Conservation (phyloP, 2,797 vertebrate species). For the Sebastes aleutianus region DNA sequence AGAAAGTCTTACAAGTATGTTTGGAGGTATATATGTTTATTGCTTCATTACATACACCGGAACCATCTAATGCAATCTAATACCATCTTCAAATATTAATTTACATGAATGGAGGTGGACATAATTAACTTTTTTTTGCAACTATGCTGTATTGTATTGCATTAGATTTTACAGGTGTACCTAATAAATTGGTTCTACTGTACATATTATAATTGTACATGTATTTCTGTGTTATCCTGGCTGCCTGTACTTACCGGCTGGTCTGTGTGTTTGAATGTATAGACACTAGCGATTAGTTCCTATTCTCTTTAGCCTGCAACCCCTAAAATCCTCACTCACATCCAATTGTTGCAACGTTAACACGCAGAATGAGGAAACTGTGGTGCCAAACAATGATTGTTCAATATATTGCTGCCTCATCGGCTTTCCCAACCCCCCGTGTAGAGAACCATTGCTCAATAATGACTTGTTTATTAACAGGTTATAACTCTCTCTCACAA, state of each 20-base stretch:
- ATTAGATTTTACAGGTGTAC: neutral
- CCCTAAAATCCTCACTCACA: neutral
- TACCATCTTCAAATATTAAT: neutral
- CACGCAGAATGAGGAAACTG: slow-evolving; percentile 11
- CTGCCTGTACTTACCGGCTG: neutral
- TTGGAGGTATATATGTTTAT: neutral
- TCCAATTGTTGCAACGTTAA: neutral
- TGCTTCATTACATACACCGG: neutral
- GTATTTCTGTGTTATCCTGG: neutral
- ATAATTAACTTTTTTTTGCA: neutral
- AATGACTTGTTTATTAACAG: neutral
- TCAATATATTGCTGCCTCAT: neutral
- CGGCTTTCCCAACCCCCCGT: neutral
- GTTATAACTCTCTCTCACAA: neutral
- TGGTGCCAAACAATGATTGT: neutral
- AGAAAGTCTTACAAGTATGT: neutral
- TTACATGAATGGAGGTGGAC: neutral
- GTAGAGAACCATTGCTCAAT: neutral
- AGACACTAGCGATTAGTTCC: neutral
- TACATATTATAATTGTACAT: neutral
- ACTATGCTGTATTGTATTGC: neutral
- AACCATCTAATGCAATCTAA: neutral
- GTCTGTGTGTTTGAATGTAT: neutral
- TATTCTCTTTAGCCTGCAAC: neutral
- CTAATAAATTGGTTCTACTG: neutral